Base-by-base conservation (phyloP, 1,140 invertebrate genomes). In the Venturia canescens region DNA sequence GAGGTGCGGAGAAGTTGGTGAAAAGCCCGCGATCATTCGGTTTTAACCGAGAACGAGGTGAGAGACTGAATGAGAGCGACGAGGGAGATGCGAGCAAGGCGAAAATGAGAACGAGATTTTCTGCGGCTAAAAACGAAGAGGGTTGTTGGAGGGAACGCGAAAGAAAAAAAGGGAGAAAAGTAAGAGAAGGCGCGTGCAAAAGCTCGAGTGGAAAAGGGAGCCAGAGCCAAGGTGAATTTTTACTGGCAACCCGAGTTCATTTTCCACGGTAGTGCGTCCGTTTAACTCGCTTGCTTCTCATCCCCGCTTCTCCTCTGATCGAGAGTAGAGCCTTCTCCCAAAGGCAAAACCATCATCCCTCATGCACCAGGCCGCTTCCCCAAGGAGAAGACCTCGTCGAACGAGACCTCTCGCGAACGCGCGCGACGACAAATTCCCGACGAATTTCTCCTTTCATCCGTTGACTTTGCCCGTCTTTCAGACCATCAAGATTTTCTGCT, bases 201-300 rank as follows among this genome's bases (percentile, higher is more conserved):
- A 57, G 53, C 53, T 3, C 18, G 18, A 18, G 21, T 15, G 31
- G 44, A 26, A 34, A 44, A 72, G 31, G 85, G 53, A 53, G 60
- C 83, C 26, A 85, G 84, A 88, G 84, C 79, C 77, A 80, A 86
- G 85, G 82, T 83, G 86, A 88, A 88, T 88, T 87, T 88, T 83
- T 80, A 83, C 80, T 69, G 85, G 83, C 82, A 63, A 23, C 75
- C 38, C 75, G 82, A 88, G 87, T 89, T 90, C 88, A 88, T 89
- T 90, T 90, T 89, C 86, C 88, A 87, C 81, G 80, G 83, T 80
- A 83, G 70, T 88, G 87, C 84, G 84, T 87, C 81, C 84, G 87
- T 71, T 89, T 88, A 85, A 87, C 86, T 44, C 13, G 83, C 85
- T 79, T 82, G 85, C 83, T 83, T 83, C 77, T 63, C 75, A 13